Evolutionary conservation across 2,797 vertebrate genomes (phyloP), one percentile per base, ranked within the genome.

Genomic region (Sarcophilus harrisii): DNA sequence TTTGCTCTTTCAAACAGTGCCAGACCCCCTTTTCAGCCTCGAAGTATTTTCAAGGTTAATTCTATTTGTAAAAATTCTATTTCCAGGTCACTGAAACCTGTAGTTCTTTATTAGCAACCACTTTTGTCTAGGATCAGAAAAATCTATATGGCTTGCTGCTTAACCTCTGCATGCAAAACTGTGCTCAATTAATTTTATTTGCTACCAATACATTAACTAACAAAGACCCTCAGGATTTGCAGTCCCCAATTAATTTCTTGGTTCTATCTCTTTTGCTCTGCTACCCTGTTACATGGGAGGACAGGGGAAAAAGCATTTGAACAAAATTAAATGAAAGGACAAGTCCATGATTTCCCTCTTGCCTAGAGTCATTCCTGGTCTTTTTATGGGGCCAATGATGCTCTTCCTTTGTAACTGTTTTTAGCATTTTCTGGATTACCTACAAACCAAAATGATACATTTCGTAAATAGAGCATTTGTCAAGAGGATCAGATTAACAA

Each of bases 401-500:
- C 1, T 58, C 93, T 57, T 58, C 57, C 57, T 96, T 97, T 94
- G 92, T 92, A 38, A 62, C 95, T 91, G 45, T 49, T 59, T 94
- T 55, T 90, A 91, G 30, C 45, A 55, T 66, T n/a, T 91, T 96
- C 94, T 60, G 90, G 81, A 90, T 94, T 96, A 57, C 59, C 18
- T 66, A 1, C 90, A 91, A 95, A 93, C n/a, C 60, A 96, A 62
- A 73, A 3, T 93, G 60, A 93, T 55, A 94, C 90, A 62, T 96
- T 95, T 95, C 59, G 10, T 94, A 94, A 94, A 94, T 94, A 91
- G 91, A 28, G 24, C 30, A 93, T 93, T 96, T 87, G 94, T 96
- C 90, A 38, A 49, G 90, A 95, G 92, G 93, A 95, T 91, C 21
- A 90, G 66, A 94, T 59, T 24, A 30, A 30, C 52, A 94, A 52